Conservation (phyloP, 2,888 invertebrate genomes). For the Xylota sylvarum region DNA sequence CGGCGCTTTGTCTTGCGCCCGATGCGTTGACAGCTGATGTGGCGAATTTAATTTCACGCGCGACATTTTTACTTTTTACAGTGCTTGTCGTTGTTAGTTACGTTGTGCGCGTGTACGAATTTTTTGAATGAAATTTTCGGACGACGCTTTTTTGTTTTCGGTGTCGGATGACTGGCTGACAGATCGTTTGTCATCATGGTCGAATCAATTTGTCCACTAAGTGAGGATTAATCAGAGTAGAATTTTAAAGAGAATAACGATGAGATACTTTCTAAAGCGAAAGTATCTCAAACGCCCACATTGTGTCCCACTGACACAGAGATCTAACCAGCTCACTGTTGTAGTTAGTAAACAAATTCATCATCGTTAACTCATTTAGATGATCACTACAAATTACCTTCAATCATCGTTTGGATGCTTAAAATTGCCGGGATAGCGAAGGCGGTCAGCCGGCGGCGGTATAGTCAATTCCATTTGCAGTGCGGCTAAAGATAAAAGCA, state of each 20-base stretch:
- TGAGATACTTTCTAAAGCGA: background rate
- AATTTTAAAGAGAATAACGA: background rate
- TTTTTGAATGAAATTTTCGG: slow-evolving; percentile 38
- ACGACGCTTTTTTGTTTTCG: slow-evolving; percentile 10
- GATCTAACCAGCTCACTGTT: background rate
- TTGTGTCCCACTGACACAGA: slow-evolving; percentile 55
- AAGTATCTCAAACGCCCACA: background rate
- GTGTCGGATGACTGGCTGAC: slow-evolving; percentile 49
- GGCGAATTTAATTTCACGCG: slow-evolving; percentile 77
- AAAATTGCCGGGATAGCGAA: slow-evolving; percentile 37
- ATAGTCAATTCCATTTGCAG: slow-evolving; percentile 40
- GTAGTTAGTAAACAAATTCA: slow-evolving; percentile 34
- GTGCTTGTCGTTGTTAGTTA: slow-evolving; percentile 13
- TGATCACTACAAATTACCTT: slow-evolving; percentile 62
- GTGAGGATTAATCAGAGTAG: slow-evolving; percentile 45
- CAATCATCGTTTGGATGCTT: slow-evolving; percentile 68
- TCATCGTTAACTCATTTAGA: slow-evolving; percentile 63
- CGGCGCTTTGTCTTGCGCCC: slow-evolving; percentile 55
- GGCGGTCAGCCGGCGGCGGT: slow-evolving; percentile 42
- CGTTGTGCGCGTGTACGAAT: slow-evolving; percentile 32
- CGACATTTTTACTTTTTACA: slow-evolving; percentile 64
- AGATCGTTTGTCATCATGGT: slow-evolving; percentile 69
- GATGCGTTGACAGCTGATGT: slow-evolving; percentile 67
- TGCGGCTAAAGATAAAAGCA: slow-evolving; percentile 59
- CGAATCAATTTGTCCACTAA: slow-evolving; percentile 69